A percentile compares a stretch with the other conserved stretches of the same genome.
Conservation (phyloP, 2,797 vertebrate genomes). For the Scleropages formosus region DNA sequence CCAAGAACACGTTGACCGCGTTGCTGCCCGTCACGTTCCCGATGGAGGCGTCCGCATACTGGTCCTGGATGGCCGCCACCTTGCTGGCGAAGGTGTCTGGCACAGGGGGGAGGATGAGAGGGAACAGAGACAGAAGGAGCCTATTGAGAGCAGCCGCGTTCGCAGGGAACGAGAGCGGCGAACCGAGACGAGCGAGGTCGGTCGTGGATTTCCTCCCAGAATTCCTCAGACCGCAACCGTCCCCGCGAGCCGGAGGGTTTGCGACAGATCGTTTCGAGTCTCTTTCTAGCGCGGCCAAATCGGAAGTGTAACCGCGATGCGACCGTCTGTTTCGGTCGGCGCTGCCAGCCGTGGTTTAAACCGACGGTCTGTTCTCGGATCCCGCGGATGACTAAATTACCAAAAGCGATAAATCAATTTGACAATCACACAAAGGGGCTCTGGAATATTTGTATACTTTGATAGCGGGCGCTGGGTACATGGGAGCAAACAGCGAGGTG, state of each 20-base stretch:
- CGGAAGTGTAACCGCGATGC: conserved; percentile 1
- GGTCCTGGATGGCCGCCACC: conserved; percentile 95
- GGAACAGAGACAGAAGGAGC: conserved; percentile 29
- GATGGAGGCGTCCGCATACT: conserved; percentile 96
- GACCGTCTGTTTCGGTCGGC: no score
- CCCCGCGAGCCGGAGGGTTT: neutral
- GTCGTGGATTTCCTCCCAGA: neutral
- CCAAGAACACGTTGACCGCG: conserved; percentile 97
- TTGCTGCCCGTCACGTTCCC: conserved; percentile 98
- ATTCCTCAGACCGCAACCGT: neutral
- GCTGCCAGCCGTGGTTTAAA: no score
- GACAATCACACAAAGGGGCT: no score
- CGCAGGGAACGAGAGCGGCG: neutral
- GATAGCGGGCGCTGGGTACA: no score
- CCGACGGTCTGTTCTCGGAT: no score
- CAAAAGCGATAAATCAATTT: no score
- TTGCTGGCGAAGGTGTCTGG: conserved; percentile 98
- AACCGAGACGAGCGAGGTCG: neutral
- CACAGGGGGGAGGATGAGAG: neutral
- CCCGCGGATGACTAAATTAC: no score
- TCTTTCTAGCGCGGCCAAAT: conserved; percentile 10
- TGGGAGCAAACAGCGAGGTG: no score
- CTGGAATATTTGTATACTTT: no score
- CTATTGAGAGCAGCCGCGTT: neutral
- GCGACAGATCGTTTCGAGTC: neutral